Base-by-base conservation (phyloP, 2,797 vertebrate species). In the Betta splendens region DNA sequence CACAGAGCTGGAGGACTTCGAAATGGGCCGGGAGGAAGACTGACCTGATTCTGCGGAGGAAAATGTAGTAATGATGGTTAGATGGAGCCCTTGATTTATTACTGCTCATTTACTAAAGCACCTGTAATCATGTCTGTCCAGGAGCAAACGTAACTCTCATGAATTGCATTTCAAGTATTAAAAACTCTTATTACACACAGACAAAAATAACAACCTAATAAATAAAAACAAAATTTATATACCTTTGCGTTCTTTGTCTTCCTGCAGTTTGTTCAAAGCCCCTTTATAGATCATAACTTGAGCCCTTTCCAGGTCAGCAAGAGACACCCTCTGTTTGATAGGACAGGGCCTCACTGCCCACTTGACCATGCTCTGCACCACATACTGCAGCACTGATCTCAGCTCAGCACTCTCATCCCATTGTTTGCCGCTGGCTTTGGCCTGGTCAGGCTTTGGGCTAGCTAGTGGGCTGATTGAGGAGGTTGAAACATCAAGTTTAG, bases 321-420 rank as follows among this genome's bases (percentile, higher is more conserved):
- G 83, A 45, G 87, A 87, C 20, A 91, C 81, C 0, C 77, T 88
- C 77, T 92, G 91, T 69, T 91, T 92, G 73, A 93, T 93, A 18
- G 93, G 93, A 55, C 92, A 93, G 2, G 92, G 87, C 54, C 90
- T 77, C 53, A 93, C 91, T 0, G 92, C 92, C 93, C 92, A 93
- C 77, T 93, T 94, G 69, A 93, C 92, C 93, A 93, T 93, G 83
- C 89, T 92, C 72, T 91, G 91, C 68, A 94, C 91, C 66, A 93
- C 85, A 23, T 92, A 92, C 85, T 94, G 93, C 54, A 93, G 80
- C 48, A 93, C 92, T 4, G 90, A 89, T 22, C 87, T 77, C 57
- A 93, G 81, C 72, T 94, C 92, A 0, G 82, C 64, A 7, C 74
- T 85, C 56, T 92, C 90, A 38, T 92, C 90, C 81, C 75, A 85